Evolutionary conservation across 2,888 invertebrate genomes (phyloP).

Genomic region (Hydroisotoma schaefferi): DNA sequence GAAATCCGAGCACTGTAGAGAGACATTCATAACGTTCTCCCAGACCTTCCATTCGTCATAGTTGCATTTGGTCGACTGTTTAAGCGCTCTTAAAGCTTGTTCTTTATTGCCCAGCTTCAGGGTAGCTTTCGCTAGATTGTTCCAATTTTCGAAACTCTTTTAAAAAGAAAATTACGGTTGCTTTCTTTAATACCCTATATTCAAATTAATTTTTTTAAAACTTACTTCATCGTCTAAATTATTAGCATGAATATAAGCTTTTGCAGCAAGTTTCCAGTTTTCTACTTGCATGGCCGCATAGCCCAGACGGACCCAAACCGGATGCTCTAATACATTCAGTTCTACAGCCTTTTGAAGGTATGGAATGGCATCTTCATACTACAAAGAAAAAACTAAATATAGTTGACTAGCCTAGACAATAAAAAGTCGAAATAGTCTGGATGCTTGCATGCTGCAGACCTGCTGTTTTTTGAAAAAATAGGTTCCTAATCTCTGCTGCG

Average conservation of each 20-base stretch:
- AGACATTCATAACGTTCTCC: slow-evolving; percentile 89
- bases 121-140: slow-evolving; percentile 91
- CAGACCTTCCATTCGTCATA: slow-evolving; percentile 93
- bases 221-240: slow-evolving; percentile 70
- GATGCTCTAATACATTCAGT: slow-evolving; percentile 81
- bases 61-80: slow-evolving; percentile 86
- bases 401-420: too few species aligned
- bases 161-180: slow-evolving; percentile 49
- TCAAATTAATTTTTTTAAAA: slow-evolving; percentile 4
- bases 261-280: slow-evolving; percentile 77
- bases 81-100: slow-evolving; percentile 76
- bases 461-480: slow-evolving; percentile 68
- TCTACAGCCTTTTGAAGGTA: slow-evolving; percentile 78
- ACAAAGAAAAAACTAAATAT: slow-evolving; percentile 40
- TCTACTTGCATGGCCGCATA: slow-evolving; percentile 75
- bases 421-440: too few species aligned
- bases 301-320: slow-evolving; percentile 81
- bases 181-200: neutral
- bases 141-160: slow-evolving; percentile 94
- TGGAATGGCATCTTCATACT: slow-evolving; percentile 72
- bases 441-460: slow-evolving; percentile 51
- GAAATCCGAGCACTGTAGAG: slow-evolving; percentile 50
- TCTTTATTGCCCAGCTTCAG: slow-evolving; percentile 80
- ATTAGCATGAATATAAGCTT: slow-evolving; percentile 81
- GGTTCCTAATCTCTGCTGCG: slow-evolving; percentile 84